Evolutionary conservation across 2,888 invertebrate genomes (phyloP).

Genomic region (Polylopha cassiicola): DNA sequence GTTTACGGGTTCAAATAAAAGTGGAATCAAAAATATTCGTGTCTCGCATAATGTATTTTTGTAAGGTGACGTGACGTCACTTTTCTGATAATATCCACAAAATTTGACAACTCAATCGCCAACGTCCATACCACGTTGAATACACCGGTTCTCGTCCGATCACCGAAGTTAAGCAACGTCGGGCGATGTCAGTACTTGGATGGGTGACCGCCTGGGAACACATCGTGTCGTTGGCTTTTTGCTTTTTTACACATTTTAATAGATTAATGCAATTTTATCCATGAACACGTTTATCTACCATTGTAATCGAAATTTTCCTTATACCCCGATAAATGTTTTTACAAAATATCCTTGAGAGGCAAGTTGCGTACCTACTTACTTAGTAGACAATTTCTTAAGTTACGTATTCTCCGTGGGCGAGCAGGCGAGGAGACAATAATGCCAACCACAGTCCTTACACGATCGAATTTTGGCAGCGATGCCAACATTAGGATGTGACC

Average conservation of each 20-base stretch:
- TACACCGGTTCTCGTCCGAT: slow-evolving; percentile 69
- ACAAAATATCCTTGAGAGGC: too few species aligned
- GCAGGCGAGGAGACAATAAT: slow-evolving; percentile 15
- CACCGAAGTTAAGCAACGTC: slow-evolving; percentile 68
- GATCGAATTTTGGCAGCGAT: slow-evolving; percentile 16
- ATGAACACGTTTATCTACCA: too few species aligned
- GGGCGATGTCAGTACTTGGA: slow-evolving; percentile 65
- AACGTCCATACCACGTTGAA: slow-evolving; percentile 61
- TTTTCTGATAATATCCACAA: too few species aligned
- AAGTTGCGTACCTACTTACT: not conserved
- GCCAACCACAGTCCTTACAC: slow-evolving; percentile 17
- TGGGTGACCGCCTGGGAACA: slow-evolving; percentile 51
- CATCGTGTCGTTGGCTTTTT: slow-evolving; percentile 42
- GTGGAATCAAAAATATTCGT: too few species aligned
- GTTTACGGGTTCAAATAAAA: too few species aligned
- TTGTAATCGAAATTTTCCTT: too few species aligned
- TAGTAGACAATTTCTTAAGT: slow-evolving; percentile 6
- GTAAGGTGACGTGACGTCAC: too few species aligned
- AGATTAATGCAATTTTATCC: too few species aligned
- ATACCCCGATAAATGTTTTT: too few species aligned
- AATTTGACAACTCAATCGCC: too few species aligned
- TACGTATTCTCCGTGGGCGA: slow-evolving; percentile 14
- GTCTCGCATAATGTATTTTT: too few species aligned
- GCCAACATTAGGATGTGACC: slow-evolving; percentile 7
- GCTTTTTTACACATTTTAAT: too few species aligned